A percentile compares a stretch with the other conserved stretches of the same genome.
Conservation (phyloP, 2,797 vertebrate species). For the Eospalax fontanierii region DNA sequence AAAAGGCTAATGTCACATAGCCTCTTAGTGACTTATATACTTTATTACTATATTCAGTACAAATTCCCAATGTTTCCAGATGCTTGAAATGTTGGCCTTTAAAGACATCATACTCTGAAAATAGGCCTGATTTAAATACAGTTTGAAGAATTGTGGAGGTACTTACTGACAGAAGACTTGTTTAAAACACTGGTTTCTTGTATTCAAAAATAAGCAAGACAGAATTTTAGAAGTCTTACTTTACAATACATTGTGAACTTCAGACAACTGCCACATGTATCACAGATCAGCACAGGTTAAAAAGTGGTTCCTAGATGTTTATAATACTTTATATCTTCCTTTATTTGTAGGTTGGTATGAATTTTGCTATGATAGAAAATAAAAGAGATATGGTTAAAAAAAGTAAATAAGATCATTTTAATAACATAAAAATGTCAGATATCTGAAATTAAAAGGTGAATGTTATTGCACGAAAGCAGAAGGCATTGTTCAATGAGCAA, state of each 20-base stretch:
- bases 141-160: slow-evolving; percentile 79
- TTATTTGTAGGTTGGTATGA: slow-evolving; percentile 99
- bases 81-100: slow-evolving; percentile 84
- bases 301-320: slow-evolving; percentile 85
- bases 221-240: slow-evolving; percentile 88
- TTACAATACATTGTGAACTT: slow-evolving; percentile 90
- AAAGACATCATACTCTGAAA: slow-evolving; percentile 83
- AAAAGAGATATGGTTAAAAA: slow-evolving; percentile 76
- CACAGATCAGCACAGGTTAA: slow-evolving; percentile 86
- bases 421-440: slow-evolving; percentile 31
- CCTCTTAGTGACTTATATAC: slow-evolving; percentile 70
- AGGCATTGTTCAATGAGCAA: neutral
- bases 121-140: slow-evolving; percentile 83
- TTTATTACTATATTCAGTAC: slow-evolving; percentile 81
- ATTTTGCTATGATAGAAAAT: slow-evolving; percentile 95
- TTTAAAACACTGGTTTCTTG: slow-evolving; percentile 86
- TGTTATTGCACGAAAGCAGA: neutral
- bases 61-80: slow-evolving; percentile 79
- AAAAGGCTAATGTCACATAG: slow-evolving; percentile 73
- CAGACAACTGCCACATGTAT: slow-evolving; percentile 86
- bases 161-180: slow-evolving; percentile 85
- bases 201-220: slow-evolving; percentile 88
- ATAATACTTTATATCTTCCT: slow-evolving; percentile 99
- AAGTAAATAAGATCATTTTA: slow-evolving; percentile 31
- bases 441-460: slow-evolving; percentile 32